Evolutionary conservation across 2,888 invertebrate species (phyloP), one percentile per base, ranked within the genome.

Genomic region (Melitaea athalia): DNA sequence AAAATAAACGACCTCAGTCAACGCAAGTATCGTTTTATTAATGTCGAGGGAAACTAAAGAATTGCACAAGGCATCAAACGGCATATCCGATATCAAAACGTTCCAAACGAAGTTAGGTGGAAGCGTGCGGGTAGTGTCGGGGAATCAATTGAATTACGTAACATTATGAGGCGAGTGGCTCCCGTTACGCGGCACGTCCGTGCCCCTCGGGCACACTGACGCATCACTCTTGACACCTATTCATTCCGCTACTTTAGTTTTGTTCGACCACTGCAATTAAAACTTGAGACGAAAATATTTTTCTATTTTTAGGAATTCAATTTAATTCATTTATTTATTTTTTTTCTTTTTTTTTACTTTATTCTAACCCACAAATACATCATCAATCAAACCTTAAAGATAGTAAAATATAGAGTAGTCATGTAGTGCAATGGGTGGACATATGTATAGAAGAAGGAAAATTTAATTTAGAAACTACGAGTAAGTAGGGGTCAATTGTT

Each of bases 11-110:
- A 71, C 64, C 50, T 67, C 68, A 70, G 71, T 74, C 62, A 67
- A 72, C 59, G 61, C 55, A 64, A 75, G 66, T 68, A 70, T 64
- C 71, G 71, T 84, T 85, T 86, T 84, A 84, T 86, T 88, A 79
- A 74, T 71, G 57, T 71, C 75, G 73, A 76, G 79, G 79, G 81
- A 80, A 81, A 82, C 82, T 57, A 69, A 86, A 86, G 85, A 86
- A 89, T 84, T 83, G 86, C 81, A 77, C 82, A 83, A 89, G 87
- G 83, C 89, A 87, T 85, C 86, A 87, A 89, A 80, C 86, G 85
- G 79, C 81, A 91, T 88, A 92, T 92, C 92, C 87, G 90, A 92
- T 92, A 92, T 92, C 92, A 91, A 91, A 92, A 91, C 90, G 92
- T 79, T 87, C 78, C 78, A 89, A 91, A 92, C 88, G 89, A 92